Evolutionary conservation across 2,113 vertebrate genomes (phyloP).

Genomic region (Engraulis encrasicolus): DNA sequence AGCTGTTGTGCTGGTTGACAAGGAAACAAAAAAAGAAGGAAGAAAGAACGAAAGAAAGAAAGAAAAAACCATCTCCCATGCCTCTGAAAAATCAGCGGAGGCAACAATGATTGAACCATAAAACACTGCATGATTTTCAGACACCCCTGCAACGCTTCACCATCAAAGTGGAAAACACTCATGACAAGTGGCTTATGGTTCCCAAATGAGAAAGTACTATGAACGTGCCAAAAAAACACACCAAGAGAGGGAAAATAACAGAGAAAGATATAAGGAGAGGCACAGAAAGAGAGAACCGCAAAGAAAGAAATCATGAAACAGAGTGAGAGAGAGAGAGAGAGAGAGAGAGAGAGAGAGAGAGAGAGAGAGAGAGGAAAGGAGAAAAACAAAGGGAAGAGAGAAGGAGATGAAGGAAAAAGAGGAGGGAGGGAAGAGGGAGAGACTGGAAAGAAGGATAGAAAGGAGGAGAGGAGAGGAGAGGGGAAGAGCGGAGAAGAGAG

Average conservation of each 20-base stretch:
- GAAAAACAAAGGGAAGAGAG: neutral
- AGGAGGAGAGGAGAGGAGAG: neutral
- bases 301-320: no score
- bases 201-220: slow-evolving; percentile 66
- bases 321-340: neutral
- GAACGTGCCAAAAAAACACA: slow-evolving; percentile 29
- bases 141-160: slow-evolving; percentile 63
- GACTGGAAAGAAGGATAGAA: neutral
- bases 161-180: slow-evolving; percentile 67
- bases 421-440: neutral
- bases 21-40: no score
- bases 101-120: slow-evolving; percentile 58
- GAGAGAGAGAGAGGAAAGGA: neutral
- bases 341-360: neutral
- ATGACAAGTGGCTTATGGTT: slow-evolving; percentile 69
- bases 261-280: no score
- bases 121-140: slow-evolving; percentile 60
- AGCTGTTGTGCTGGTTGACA: neutral
- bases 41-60: no score
- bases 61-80: slow-evolving; percentile 36
- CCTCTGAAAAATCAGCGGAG: slow-evolving; percentile 37
- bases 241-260: no score
- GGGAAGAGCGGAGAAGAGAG: neutral
- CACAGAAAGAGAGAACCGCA: neutral
- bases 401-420: neutral